Evolutionary conservation across 2,113 vertebrate genomes (phyloP).

Genomic region (Dunckerocampus dactyliophorus): DNA sequence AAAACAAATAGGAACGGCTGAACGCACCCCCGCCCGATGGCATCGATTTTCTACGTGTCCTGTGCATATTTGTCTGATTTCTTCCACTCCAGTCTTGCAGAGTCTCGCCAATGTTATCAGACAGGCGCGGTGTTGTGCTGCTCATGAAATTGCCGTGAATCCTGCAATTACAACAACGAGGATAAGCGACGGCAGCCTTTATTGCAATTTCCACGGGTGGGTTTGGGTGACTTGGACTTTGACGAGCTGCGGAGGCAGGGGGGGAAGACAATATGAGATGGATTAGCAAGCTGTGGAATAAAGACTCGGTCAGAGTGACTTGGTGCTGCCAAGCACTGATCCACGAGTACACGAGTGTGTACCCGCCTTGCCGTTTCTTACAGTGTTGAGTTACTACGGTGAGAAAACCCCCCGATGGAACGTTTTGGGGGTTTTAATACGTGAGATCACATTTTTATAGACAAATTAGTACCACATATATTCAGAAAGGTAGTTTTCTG

Average conservation of each 20-base stretch:
- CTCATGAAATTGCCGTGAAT: conserved; percentile 60
- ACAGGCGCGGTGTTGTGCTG: conserved; percentile 39
- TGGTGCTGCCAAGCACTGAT: conserved; percentile 56
- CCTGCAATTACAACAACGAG: conserved; percentile 42
- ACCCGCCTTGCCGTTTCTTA: conserved; percentile 30
- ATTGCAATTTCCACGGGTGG: conserved; percentile 65
- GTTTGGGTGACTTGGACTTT: conserved; percentile 60
- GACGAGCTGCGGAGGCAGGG: conserved; percentile 32
- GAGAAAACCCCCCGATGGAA: background rate
- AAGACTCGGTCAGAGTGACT: conserved; percentile 68
- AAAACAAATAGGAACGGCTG: conserved; percentile 51
- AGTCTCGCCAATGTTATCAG: conserved; percentile 38
- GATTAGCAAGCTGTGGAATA: conserved; percentile 67
- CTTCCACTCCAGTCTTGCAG: conserved; percentile 17
- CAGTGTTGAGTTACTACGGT: conserved; percentile 23
- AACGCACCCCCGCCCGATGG: conserved; percentile 34
- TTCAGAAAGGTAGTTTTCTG: no score
- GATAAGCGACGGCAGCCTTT: conserved; percentile 52
- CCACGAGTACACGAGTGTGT: conserved; percentile 54
- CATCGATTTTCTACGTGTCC: conserved; percentile 39
- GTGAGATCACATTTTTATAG: no score
- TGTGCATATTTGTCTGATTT: conserved; percentile 16
- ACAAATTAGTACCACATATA: no score
- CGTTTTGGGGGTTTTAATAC: no score
- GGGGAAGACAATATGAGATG: conserved; percentile 62